Evolutionary conservation across 2,797 vertebrate genomes (phyloP), one percentile per base, ranked within the genome.

Genomic region (Philypnodon macrostomus): DNA sequence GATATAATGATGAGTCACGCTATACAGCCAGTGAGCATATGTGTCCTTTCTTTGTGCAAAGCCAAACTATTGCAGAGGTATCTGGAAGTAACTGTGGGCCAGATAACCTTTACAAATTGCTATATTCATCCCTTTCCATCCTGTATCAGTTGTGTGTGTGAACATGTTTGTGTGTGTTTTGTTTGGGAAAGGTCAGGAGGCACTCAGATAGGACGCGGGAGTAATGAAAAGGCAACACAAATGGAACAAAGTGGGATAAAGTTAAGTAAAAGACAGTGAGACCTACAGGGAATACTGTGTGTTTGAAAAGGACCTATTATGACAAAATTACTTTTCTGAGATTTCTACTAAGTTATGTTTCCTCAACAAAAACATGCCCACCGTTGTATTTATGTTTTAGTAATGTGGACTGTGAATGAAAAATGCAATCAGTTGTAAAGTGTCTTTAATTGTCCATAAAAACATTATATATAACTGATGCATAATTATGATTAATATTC

Each of bases 191-290:
- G 84, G 85, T 88, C 83, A 87, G 63, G 64, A 79, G 62, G 42
- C 57, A 73, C 68, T 81, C 63, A 68, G 53, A 71, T 77, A 76
- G 69, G 68, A 70, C 77, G 71, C 53, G 62, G 75, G 74, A 84
- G 71, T 84, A 81, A 87, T 81, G 77, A 77, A 85, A 83, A 83
- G 68, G 67, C 70, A 85, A 79, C 77, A 73, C 69, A 75, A 65
- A 71, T 53, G 65, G 41, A 74, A 53, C 14, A 31, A 57, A 50
- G 49, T 30, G 21, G 32, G 44, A 47, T 60, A 51, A 39, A 30
- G 33, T 38, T 36, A 47, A 41, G 48, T 46, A 64, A 66, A 21
- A 32, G 23, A 23, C 51, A 16, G 40, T 50, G 30, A 41, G 52
- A 57, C 17, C 30, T 16, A 58, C 51, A 13, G 26, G 41, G 62